Percentiles rank a stretch among this genome's conserved stretches.
These are phyloP conservation scores for Cosmopolites sordidus DNA, from an alignment of 2,888 invertebrate genomes.

Conservation along the genomic window DNA sequence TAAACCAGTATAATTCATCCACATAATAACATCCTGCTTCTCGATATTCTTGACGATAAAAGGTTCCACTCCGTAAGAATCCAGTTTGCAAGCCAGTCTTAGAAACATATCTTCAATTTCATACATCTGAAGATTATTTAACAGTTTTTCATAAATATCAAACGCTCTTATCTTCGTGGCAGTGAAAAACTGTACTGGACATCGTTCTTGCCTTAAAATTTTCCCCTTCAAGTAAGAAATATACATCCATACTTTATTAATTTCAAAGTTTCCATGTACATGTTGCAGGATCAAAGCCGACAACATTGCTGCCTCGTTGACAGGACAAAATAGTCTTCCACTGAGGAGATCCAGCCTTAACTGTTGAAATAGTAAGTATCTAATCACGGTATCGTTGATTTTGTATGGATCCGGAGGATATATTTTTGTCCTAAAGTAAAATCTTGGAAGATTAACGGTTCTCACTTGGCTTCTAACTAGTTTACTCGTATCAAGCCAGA, in stretches of 20 bases:
- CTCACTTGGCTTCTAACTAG: slow-evolving; percentile 30
- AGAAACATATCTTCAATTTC: slow-evolving; percentile 31
- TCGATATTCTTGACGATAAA: slow-evolving; percentile 26
- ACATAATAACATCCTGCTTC: slow-evolving; percentile 24
- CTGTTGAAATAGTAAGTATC: slow-evolving; percentile 29
- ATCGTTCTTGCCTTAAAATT: slow-evolving; percentile 28
- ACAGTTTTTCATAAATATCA: slow-evolving; percentile 28
- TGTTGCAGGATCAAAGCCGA: slow-evolving; percentile 30
- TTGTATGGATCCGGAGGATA: slow-evolving; percentile 33
- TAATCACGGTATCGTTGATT: slow-evolving; percentile 24
- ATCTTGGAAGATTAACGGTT: slow-evolving; percentile 26
- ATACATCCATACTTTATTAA: slow-evolving; percentile 12
- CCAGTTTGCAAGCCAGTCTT: slow-evolving; percentile 30
- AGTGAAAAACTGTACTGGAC: slow-evolving; percentile 8
- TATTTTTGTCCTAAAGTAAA: slow-evolving; percentile 31
- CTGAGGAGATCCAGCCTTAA: slow-evolving; percentile 29
- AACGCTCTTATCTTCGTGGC: slow-evolving; percentile 29
- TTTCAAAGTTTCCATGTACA: slow-evolving; percentile 25
- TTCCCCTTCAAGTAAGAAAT: slow-evolving; percentile 28
- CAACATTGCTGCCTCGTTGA: slow-evolving; percentile 29
- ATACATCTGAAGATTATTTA: slow-evolving; percentile 20
- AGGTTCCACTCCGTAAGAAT: slow-evolving; percentile 32
- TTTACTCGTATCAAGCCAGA: slow-evolving; percentile 30
- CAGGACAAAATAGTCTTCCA: slow-evolving; percentile 27
- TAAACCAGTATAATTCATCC: slow-evolving; percentile 31